Conservation (phyloP, 2,888 invertebrate genomes). For the Drosophila buzzatii region DNA sequence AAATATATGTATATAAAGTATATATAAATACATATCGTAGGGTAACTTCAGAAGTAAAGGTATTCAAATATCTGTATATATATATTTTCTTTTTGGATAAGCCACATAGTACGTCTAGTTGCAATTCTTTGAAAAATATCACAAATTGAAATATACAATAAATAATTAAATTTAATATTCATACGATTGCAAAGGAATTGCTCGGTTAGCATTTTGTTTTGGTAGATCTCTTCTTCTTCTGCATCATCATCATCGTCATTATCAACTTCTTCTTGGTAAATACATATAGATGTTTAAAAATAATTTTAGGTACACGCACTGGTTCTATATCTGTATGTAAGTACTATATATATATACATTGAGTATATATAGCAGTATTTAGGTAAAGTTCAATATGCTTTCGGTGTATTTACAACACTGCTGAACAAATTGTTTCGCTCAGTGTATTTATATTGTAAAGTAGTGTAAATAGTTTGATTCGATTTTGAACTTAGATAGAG, state of each 20-base stretch:
- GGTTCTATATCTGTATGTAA: constrained; percentile 41
- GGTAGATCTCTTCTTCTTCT: constrained; percentile 22
- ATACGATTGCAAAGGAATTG: constrained; percentile 69
- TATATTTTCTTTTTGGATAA: constrained; percentile 57
- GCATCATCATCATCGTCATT: neutral
- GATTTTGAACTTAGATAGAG: constrained; percentile 15
- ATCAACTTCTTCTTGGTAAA: constrained; percentile 39
- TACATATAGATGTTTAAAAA: constrained; percentile 51
- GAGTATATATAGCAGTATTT: constrained; percentile 22
- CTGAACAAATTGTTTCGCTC: constrained; percentile 1
- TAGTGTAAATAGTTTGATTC: constrained; percentile 72
- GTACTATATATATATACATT: constrained; percentile 8
- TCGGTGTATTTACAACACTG: constrained; percentile 66
- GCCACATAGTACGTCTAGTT: constrained; percentile 79
- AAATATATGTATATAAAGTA: constrained; percentile 37
- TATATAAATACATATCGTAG: constrained; percentile 55
- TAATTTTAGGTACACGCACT: constrained; percentile 71
- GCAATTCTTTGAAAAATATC: constrained; percentile 80
- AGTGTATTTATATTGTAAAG: constrained; percentile 17
- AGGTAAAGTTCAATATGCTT: constrained; percentile 54
- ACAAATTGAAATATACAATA: constrained; percentile 78
- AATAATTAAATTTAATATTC: constrained; percentile 68
- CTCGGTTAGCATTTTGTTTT: constrained; percentile 43
- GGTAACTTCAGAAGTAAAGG: constrained; percentile 53
- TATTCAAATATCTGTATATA: constrained; percentile 26